Percentiles rank a stretch among this genome's conserved stretches.
Evolutionary conservation across 2,797 vertebrate species (phyloP).

Genomic region (Gambelia wislizenii): DNA sequence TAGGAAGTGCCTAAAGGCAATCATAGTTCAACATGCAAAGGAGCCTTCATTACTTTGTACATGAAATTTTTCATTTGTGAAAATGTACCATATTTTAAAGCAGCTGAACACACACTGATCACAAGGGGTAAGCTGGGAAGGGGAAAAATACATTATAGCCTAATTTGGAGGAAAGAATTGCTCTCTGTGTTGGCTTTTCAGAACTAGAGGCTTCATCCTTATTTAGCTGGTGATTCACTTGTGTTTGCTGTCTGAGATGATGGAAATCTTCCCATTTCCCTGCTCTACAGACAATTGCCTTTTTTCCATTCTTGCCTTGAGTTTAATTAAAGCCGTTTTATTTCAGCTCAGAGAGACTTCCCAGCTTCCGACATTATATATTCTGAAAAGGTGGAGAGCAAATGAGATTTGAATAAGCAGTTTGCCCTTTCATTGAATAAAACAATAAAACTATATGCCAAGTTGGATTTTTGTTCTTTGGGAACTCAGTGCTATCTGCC

Average conservation of each 20-base stretch:
- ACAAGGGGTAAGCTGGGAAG: constrained; percentile 19
- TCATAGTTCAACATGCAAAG: neutral
- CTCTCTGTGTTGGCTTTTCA: constrained; percentile 8
- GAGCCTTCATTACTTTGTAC: constrained; percentile 2
- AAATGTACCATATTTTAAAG: neutral
- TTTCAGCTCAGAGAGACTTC: constrained; percentile 27
- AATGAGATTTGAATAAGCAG: constrained; percentile 29
- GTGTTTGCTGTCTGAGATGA: constrained; percentile 20
- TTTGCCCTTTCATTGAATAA: constrained; percentile 21
- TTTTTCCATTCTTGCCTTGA: constrained; percentile 23
- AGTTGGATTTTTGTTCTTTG: constrained; percentile 23
- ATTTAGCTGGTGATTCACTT: constrained; percentile 35
- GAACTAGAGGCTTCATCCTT: constrained; percentile 28
- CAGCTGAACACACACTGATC: neutral
- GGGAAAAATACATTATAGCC: constrained; percentile 1
- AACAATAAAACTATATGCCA: constrained; percentile 18
- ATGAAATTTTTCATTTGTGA: constrained; percentile 11
- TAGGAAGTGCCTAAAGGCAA: neutral
- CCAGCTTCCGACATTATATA: constrained; percentile 16
- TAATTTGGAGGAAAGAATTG: neutral
- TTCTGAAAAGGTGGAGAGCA: constrained; percentile 18
- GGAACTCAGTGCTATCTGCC: constrained; percentile 3
- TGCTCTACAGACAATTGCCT: constrained; percentile 40
- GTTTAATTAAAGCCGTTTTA: constrained; percentile 39
- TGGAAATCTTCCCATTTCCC: constrained; percentile 36